These are phyloP conservation scores for Petrocephalus sullivani DNA, from an alignment of 2,797 vertebrate genomes.

Conservation along the genomic window DNA sequence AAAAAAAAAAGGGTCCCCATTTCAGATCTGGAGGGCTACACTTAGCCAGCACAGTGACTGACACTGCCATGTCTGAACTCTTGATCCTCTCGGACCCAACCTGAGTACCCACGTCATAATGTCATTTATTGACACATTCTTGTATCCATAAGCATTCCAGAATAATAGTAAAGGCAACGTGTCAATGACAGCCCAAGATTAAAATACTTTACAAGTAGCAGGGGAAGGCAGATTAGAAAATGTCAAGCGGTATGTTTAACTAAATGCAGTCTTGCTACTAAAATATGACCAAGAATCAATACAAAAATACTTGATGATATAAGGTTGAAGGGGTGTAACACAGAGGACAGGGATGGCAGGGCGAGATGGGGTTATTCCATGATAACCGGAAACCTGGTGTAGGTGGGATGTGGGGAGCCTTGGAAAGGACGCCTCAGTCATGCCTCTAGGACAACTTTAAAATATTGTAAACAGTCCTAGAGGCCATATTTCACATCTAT, in stretches of 20 bases:
- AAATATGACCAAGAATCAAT: neutral
- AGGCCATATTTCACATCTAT: neutral
- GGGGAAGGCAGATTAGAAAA: neutral
- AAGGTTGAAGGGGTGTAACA: neutral
- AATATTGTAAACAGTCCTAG: neutral
- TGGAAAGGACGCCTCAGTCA: neutral
- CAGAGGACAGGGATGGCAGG: neutral
- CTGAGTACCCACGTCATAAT: neutral
- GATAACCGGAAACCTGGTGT: neutral
- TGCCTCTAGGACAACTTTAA: neutral
- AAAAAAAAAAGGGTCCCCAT: neutral
- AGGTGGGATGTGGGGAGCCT: neutral
- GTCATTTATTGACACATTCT: neutral
- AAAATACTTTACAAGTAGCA: neutral
- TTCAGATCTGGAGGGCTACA: neutral
- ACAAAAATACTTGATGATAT: neutral
- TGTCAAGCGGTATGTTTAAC: neutral
- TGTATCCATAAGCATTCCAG: neutral
- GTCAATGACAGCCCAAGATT: neutral
- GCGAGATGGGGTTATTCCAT: neutral
- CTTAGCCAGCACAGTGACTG: neutral
- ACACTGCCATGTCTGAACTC: neutral
- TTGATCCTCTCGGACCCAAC: neutral
- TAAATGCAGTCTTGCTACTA: neutral
- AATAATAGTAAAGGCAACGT: neutral